A percentile compares a stretch with the other conserved stretches of the same genome.
These are phyloP conservation scores for Centropyge bicolor DNA, from an alignment of 2,797 vertebrate genomes.

Conservation along the genomic window DNA sequence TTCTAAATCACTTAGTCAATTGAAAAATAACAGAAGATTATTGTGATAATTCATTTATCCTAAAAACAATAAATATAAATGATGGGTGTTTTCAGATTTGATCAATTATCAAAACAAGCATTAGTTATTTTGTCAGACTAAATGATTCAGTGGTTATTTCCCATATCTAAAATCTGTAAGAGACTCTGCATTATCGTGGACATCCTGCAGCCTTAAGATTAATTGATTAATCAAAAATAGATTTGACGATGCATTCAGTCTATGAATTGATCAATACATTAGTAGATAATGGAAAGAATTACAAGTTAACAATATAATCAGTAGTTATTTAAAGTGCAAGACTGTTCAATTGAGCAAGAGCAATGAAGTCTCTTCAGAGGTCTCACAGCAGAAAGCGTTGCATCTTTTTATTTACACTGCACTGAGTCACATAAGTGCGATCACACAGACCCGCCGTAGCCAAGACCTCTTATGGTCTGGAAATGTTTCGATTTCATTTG, in stretches of 20 bases:
- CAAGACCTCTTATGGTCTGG: conserved; percentile 71
- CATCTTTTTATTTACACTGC: conserved; percentile 57
- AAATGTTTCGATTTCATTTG: conserved; percentile 63
- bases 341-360: conserved; percentile 26
- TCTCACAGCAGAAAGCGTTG: conserved; percentile 43
- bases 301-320: neutral
- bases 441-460: conserved; percentile 21
- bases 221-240: neutral
- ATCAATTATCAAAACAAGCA: too few species aligned
- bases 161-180: too few species aligned
- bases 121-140: too few species aligned
- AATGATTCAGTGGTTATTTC: too few species aligned
- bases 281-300: neutral
- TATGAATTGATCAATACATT: neutral
- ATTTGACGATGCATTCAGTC: neutral
- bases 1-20: neutral
- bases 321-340: conserved; percentile 20
- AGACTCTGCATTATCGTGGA: too few species aligned
- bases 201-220: neutral
- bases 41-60: neutral
- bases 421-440: conserved; percentile 35
- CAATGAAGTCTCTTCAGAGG: conserved; percentile 28
- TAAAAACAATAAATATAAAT: neutral
- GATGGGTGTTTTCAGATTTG: too few species aligned
- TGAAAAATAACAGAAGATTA: neutral